Base-by-base conservation (phyloP, 1,140 invertebrate species). In the Lepidurus packardi region DNA sequence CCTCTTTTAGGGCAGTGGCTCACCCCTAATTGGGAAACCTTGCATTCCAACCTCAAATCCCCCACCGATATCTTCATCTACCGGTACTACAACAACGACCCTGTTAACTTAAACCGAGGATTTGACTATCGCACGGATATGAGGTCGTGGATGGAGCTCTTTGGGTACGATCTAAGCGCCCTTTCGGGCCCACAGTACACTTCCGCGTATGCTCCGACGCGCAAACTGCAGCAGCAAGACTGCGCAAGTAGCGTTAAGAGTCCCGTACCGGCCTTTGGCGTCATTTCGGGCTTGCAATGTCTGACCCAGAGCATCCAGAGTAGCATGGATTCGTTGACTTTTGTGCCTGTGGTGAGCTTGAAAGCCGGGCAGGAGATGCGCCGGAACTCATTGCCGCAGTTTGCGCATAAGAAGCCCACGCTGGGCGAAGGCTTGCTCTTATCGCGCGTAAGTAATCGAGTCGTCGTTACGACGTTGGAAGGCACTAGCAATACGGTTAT, bases 1-100 rank as follows among this genome's bases (percentile, higher is more conserved):
- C 93, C 96, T 0, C 89, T 91, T 0, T 93, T 96, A 53, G 96
- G 95, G 4, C 94, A 97, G 82, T 98, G 95, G 94, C 93, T 97
- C 89, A 94, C 94, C 0, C 96, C 96, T 1, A 90, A 92, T 43
- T 98, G 95, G 92, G 92, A 94, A 82, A 89, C 92, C 80, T 87
- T 96, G 79, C 92, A 94, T 0, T 92, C 92, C 13, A 87, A 90
- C 78, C 86, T 96, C 75, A 93, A 90, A 9, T 90, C 91, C 16
- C 94, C 94, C 1, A 94, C 92, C 0, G 93, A 95, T 82, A 92
- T 97, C 25, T 96, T 96, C 83, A 93, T 95, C 77, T 97, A 97
- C 82, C 87, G 94, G 79, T 97, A 95, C 87, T 90, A 92, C 79
- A 94, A 95, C 82, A 97, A 97, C 82, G 94, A 97, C 84, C 95